Evolutionary conservation across 2,888 invertebrate species (phyloP).

Genomic region (Meteorus colon): DNA sequence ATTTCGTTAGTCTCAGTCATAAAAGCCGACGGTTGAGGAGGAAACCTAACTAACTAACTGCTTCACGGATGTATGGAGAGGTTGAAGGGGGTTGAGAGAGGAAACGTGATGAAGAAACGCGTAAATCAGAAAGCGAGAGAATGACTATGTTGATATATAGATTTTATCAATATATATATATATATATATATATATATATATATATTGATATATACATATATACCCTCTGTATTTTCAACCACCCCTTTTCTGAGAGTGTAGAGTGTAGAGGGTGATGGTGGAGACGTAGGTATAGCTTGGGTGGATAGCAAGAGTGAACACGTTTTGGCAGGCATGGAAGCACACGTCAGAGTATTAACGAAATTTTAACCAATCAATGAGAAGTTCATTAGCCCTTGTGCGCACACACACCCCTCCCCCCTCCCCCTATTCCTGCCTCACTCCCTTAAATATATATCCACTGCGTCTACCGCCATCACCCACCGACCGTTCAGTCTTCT

Average conservation of each 20-base stretch:
- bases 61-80: conserved; percentile 44
- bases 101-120: conserved; percentile 50
- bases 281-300: conserved; percentile 42
- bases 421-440: background rate
- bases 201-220: background rate
- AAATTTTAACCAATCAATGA: conserved; percentile 73
- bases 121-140: conserved; percentile 49
- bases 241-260: conserved; percentile 62
- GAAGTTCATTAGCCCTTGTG: conserved; percentile 70
- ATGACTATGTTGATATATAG: conserved; percentile 46
- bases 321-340: conserved; percentile 56
- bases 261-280: conserved; percentile 59
- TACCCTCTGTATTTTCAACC: conserved; percentile 57
- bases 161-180: background rate
- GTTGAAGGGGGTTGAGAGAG: conserved; percentile 35
- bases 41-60: conserved; percentile 63
- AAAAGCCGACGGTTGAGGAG: conserved; percentile 61
- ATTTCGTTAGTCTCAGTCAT: conserved; percentile 71
- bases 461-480: conserved; percentile 46
- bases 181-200: background rate
- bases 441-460: conserved; percentile 40
- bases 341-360: conserved; percentile 70
- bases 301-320: conserved; percentile 44
- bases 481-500: conserved; percentile 11
- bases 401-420: conserved; percentile 49